Conservation (phyloP, 2,888 invertebrate species). For the Metalampra italica region DNA sequence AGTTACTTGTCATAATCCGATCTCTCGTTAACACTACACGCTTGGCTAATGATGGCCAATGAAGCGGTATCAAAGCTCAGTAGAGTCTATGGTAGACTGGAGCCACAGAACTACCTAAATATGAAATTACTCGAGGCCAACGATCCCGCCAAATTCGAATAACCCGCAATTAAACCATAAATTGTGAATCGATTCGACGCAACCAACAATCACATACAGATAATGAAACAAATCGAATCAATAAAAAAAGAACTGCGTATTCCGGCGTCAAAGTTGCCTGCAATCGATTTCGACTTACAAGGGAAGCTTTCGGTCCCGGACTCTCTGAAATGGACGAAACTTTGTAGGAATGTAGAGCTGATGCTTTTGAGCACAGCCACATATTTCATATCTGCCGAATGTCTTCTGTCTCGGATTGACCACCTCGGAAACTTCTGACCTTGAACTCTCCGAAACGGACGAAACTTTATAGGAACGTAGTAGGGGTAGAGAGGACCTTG, state of each 20-base stretch:
- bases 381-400: too few species aligned
- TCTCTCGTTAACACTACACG: slow-evolving; percentile 34
- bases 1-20: slow-evolving; percentile 8
- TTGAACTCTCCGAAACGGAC: too few species aligned
- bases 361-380: too few species aligned
- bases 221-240: slow-evolving; percentile 71
- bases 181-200: slow-evolving; percentile 66
- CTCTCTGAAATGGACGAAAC: too few species aligned
- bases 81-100: too few species aligned
- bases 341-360: too few species aligned
- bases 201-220: slow-evolving; percentile 75
- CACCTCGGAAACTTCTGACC: too few species aligned
- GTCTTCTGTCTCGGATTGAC: too few species aligned
- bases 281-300: slow-evolving; percentile 56
- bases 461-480: too few species aligned
- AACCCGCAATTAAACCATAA: slow-evolving; percentile 75
- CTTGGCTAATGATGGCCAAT: slow-evolving; percentile 26
- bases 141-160: slow-evolving; percentile 25
- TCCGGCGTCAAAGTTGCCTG: slow-evolving; percentile 47
- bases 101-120: slow-evolving; percentile 12
- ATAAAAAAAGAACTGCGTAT: slow-evolving; percentile 37
- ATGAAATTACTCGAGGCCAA: slow-evolving; percentile 1
- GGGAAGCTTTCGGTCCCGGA: too few species aligned
- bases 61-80: too few species aligned
- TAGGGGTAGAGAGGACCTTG: too few species aligned